phyloP scores from a whole-genome alignment of 2,113 vertebrate genomes.

The Tylochromis polylepis region DNA sequence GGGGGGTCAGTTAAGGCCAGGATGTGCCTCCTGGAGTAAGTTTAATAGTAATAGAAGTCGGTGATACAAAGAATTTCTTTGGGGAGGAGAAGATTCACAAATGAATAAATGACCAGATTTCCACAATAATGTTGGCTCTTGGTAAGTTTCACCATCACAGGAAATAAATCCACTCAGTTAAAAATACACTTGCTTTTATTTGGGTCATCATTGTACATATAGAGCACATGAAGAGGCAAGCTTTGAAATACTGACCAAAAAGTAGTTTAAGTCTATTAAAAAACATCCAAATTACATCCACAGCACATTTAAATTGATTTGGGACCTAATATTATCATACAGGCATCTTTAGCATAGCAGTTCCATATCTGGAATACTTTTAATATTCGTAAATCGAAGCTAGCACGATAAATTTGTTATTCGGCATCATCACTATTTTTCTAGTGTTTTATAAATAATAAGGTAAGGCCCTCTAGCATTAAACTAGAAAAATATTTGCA shows the following conservation, averaged over 20 bases:
- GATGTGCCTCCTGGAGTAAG: not conserved
- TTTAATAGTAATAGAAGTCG: not conserved
- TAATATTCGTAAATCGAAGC: not conserved
- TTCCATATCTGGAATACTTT: not conserved
- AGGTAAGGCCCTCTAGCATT: conserved; percentile 17
- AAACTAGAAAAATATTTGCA: conserved; percentile 27
- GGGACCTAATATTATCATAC: not conserved
- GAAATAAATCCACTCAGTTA: conserved; percentile 10
- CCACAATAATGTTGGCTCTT: not conserved
- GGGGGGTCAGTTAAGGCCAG: not conserved
- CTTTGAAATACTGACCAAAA: not conserved
- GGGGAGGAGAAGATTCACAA: not conserved
- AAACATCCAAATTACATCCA: not conserved
- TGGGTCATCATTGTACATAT: conserved; percentile 16
- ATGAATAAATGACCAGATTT: not conserved
- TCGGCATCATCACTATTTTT: not conserved
- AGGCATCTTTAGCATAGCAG: not conserved
- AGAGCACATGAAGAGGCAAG: conserved; percentile 19
- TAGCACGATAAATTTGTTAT: not conserved
- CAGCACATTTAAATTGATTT: not conserved
- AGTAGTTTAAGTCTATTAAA: conserved; percentile 15
- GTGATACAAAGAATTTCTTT: not conserved
- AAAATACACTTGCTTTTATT: conserved; percentile 73
- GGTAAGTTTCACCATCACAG: not conserved
- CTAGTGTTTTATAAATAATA: not conserved